Evolutionary conservation across 2,888 invertebrate genomes (phyloP).

Genomic region (Imbricaverruca yamaguchii): DNA sequence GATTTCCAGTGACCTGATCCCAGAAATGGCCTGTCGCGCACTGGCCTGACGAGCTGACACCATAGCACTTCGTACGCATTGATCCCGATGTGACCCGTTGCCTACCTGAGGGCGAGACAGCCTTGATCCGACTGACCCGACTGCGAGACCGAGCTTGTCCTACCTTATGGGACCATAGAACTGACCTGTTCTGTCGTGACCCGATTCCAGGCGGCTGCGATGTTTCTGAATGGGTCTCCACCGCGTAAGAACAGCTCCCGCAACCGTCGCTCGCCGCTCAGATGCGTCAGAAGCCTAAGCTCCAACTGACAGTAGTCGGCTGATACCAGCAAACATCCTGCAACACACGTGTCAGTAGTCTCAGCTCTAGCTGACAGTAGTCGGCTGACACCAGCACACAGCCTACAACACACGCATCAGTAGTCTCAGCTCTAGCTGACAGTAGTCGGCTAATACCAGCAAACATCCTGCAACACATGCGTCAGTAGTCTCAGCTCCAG

Average conservation of each 20-base stretch:
- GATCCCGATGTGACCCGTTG: too few species aligned
- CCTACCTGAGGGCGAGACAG: too few species aligned
- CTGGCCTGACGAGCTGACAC: too few species aligned
- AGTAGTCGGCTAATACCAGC: not conserved
- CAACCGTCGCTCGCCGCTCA: slow-evolving; percentile 58
- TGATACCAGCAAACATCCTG: slow-evolving; percentile 59
- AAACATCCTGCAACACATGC: not conserved
- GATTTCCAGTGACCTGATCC: too few species aligned
- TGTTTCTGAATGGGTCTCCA: not conserved
- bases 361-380: not conserved
- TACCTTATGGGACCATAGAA: too few species aligned
- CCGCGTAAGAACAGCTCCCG: not conserved
- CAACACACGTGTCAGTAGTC: not conserved
- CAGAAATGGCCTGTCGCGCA: too few species aligned
- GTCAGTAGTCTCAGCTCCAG: too few species aligned
- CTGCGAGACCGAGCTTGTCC: too few species aligned
- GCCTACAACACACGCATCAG: not conserved
- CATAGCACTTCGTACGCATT: too few species aligned
- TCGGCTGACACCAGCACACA: not conserved
- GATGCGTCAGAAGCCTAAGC: slow-evolving; percentile 83
- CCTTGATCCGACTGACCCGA: too few species aligned
- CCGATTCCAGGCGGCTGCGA: not conserved
- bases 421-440: not conserved
- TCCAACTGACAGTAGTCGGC: slow-evolving; percentile 97
- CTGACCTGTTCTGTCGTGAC: too few species aligned